These are phyloP conservation scores for Myopa tessellatipennis DNA, from an alignment of 2,888 invertebrate species.

Conservation along the genomic window DNA sequence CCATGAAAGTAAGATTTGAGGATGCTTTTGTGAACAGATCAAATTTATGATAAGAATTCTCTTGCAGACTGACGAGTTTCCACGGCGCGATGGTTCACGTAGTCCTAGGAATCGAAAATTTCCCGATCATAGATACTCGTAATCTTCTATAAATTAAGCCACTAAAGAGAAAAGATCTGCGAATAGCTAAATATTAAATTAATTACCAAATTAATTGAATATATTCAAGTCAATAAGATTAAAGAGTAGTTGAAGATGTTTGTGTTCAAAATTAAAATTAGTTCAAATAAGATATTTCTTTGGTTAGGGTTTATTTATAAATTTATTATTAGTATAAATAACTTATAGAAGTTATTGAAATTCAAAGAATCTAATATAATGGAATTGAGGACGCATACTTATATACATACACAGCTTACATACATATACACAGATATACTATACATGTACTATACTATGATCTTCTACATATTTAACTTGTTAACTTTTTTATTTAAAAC, in stretches of 20 bases:
- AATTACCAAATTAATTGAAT: too few relatives aligned
- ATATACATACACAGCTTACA: conserved; percentile 10
- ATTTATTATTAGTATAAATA: too few relatives aligned
- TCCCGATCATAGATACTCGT: conserved; percentile 56
- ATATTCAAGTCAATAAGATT: too few relatives aligned
- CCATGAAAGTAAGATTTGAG: conserved; percentile 52
- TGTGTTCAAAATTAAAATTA: too few relatives aligned
- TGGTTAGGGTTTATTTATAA: too few relatives aligned
- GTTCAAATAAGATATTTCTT: too few relatives aligned
- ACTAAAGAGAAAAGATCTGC: neutral
- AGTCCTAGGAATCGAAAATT: conserved; percentile 61
- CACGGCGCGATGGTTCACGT: conserved; percentile 61
- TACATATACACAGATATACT: neutral
- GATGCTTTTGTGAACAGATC: too few relatives aligned
- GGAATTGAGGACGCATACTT: conserved; percentile 1
- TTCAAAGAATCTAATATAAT: neutral
- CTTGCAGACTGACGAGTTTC: conserved; percentile 61
- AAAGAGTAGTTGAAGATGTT: too few relatives aligned
- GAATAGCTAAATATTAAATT: neutral
- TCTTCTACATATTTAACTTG: neutral
- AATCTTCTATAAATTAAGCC: neutral
- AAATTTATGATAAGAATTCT: neutral
- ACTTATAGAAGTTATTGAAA: too few relatives aligned
- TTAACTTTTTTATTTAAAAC: neutral
- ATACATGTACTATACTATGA: neutral